These are phyloP conservation scores for zebrafish (Danio rerio) DNA, from an alignment of 2,113 vertebrate genomes.

Conservation along the genomic window GRCz12tu NC_133176.1:43327501-43328000, in stretches of 20 bases:
- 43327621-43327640: not conserved
- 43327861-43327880: constrained; percentile 46
- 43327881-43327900: constrained; percentile 55
- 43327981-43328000: not conserved
- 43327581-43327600: not conserved
- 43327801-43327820: not conserved
- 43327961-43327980: not conserved
- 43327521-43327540: not conserved
- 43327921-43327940: constrained; percentile 44
- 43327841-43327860: constrained; percentile 17
- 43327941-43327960: not conserved
- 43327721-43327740: not conserved
- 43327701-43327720: not conserved
- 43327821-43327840: constrained; percentile 39
- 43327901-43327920: constrained; percentile 45
- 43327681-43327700: constrained; percentile 3
- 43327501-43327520: not conserved
- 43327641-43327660: not conserved
- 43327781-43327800: constrained; percentile 14
- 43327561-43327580: not conserved
- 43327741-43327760: not conserved
- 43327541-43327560: not conserved
- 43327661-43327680: not conserved
- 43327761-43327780: not conserved
- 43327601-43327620: not conserved